Conservation (phyloP, 2,797 vertebrate genomes). For the Dendrocincla tyrannina region DNA sequence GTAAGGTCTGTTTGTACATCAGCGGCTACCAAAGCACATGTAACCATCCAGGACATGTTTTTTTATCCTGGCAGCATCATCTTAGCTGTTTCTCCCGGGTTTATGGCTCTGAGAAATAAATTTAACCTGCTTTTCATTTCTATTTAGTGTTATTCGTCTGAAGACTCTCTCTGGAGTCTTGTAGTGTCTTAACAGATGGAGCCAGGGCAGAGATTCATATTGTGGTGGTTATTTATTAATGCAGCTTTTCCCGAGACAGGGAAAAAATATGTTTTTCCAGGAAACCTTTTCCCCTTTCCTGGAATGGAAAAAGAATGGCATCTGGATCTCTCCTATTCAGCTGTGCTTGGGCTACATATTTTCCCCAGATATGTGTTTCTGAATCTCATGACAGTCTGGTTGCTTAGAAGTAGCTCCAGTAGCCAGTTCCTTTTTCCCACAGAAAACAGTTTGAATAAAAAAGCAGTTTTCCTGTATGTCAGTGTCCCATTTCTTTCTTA, state of each 20-base stretch:
- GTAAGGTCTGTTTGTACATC: not conserved
- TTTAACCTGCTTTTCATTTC: not conserved
- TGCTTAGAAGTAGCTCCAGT: not conserved
- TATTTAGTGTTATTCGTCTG: not conserved
- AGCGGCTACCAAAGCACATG: not conserved
- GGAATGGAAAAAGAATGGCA: conserved; percentile 34
- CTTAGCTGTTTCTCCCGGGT: not conserved
- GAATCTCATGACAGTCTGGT: not conserved
- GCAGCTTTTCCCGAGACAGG: conserved; percentile 25
- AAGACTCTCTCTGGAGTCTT: not conserved
- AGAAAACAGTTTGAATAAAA: not conserved
- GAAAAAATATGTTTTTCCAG: conserved; percentile 20
- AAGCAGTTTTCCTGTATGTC: not conserved
- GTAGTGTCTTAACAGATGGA: conserved; percentile 41
- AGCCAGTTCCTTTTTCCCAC: conserved; percentile 15
- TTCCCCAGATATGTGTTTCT: not conserved
- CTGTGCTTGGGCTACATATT: not conserved
- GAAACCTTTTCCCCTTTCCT: conserved; percentile 24
- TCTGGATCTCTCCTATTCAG: conserved; percentile 30
- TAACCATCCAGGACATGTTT: not conserved
- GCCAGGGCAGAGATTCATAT: not conserved
- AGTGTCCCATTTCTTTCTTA: not conserved
- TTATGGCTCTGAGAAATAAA: not conserved
- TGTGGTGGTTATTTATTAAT: conserved; percentile 17
- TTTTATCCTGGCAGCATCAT: not conserved